These are phyloP conservation scores for Octodonta nipae DNA, from an alignment of 2,888 invertebrate species.

Conservation along the genomic window DNA sequence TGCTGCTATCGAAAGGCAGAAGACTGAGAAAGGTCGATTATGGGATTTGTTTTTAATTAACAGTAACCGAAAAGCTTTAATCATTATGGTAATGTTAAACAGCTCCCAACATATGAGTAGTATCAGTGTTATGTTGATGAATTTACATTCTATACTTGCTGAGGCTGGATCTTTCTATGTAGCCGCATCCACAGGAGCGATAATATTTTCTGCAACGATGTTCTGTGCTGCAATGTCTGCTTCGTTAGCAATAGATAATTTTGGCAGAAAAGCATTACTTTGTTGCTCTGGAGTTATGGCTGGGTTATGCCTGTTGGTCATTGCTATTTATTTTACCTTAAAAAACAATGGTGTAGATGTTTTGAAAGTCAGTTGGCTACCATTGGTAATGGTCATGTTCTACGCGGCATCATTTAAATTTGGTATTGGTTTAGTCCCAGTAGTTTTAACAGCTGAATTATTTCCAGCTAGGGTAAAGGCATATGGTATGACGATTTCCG, in stretches of 20 bases:
- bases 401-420: constrained; percentile 32
- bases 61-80: constrained; percentile 31
- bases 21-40: constrained; percentile 27
- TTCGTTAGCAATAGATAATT: constrained; percentile 30
- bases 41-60: constrained; percentile 29
- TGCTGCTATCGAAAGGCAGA: constrained; percentile 28
- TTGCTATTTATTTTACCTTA: constrained; percentile 31
- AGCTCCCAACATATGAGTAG: constrained; percentile 34
- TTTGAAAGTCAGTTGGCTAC: constrained; percentile 20
- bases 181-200: constrained; percentile 26
- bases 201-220: constrained; percentile 32
- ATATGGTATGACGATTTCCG: constrained; percentile 33
- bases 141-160: constrained; percentile 30
- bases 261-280: constrained; percentile 29
- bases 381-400: constrained; percentile 26
- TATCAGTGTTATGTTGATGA: constrained; percentile 35
- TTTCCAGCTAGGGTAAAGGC: constrained; percentile 35
- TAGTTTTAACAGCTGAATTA: constrained; percentile 32
- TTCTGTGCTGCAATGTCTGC: constrained; percentile 28
- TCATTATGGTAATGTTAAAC: constrained; percentile 33
- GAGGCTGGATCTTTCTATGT: constrained; percentile 29
- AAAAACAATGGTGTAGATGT: constrained; percentile 25
- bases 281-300: constrained; percentile 28
- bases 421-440: constrained; percentile 33
- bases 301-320: constrained; percentile 25